These are phyloP conservation scores for Saccopteryx bilineata DNA, from an alignment of 2,113 vertebrate species.

Conservation along the genomic window DNA sequence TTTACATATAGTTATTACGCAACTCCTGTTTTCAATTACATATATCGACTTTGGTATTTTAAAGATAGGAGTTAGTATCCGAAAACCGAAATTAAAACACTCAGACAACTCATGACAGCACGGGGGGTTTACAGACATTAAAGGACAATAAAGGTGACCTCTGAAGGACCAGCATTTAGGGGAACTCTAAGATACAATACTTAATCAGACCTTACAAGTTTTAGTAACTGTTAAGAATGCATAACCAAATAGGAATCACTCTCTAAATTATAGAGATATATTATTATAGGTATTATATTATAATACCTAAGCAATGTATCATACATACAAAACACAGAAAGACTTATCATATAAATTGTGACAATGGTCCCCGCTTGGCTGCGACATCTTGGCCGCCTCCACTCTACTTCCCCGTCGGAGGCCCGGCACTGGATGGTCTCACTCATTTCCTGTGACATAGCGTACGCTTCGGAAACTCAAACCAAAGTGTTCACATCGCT, in stretches of 20 bases:
- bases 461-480: neutral
- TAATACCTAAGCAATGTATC: neutral
- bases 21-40: neutral
- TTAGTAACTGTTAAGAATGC: neutral
- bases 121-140: neutral
- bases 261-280: neutral
- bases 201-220: constrained; percentile 8
- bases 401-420: neutral
- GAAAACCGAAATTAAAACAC: neutral
- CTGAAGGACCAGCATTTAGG: neutral
- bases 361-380: neutral
- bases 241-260: neutral
- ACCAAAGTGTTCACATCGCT: accelerated
- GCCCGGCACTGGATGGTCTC: accelerated
- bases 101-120: neutral
- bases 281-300: too few relatives aligned
- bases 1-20: neutral
- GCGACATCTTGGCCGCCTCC: neutral
- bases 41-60: neutral
- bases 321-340: neutral
- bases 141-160: neutral
- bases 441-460: accelerated
- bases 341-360: neutral
- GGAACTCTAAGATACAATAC: neutral
- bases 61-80: neutral